These are phyloP conservation scores for Epistrophella euchroma DNA, from an alignment of 2,888 invertebrate species.

Conservation along the genomic window DNA sequence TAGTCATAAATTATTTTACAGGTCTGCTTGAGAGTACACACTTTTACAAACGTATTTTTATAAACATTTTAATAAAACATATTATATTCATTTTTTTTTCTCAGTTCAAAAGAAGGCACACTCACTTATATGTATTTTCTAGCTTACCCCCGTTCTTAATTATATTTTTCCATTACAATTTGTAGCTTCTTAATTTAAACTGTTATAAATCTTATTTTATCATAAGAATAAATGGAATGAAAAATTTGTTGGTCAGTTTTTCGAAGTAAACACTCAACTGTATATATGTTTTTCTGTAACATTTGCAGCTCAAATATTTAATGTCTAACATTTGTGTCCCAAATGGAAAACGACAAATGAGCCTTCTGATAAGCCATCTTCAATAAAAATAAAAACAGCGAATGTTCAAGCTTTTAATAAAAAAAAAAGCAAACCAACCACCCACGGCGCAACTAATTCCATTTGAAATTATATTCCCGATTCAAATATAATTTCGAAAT, in stretches of 20 bases:
- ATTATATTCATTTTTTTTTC: too few species aligned
- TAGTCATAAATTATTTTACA: too few species aligned
- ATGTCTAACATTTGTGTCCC: conserved; percentile 30
- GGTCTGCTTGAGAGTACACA: too few species aligned
- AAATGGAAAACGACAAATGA: conserved; percentile 41
- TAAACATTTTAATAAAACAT: too few species aligned
- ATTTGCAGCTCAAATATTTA: conserved; percentile 24
- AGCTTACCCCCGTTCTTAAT: too few species aligned
- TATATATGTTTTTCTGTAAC: background rate
- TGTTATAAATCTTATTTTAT: too few species aligned
- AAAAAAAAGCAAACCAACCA: background rate
- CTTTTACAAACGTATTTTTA: too few species aligned
- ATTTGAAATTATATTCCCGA: conserved; percentile 16
- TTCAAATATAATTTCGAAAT: conserved; percentile 30
- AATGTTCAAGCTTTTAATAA: conserved; percentile 3
- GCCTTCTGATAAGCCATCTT: conserved; percentile 44
- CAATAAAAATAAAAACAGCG: conserved; percentile 15
- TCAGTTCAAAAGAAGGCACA: too few species aligned
- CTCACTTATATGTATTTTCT: too few species aligned
- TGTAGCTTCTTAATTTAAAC: too few species aligned
- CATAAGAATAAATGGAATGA: background rate
- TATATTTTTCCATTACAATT: too few species aligned
- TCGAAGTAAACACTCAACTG: background rate
- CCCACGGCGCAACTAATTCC: background rate
- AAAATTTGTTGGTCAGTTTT: background rate